Conservation (phyloP, 2,113 vertebrate species). For the Tonatia bakeri region DNA sequence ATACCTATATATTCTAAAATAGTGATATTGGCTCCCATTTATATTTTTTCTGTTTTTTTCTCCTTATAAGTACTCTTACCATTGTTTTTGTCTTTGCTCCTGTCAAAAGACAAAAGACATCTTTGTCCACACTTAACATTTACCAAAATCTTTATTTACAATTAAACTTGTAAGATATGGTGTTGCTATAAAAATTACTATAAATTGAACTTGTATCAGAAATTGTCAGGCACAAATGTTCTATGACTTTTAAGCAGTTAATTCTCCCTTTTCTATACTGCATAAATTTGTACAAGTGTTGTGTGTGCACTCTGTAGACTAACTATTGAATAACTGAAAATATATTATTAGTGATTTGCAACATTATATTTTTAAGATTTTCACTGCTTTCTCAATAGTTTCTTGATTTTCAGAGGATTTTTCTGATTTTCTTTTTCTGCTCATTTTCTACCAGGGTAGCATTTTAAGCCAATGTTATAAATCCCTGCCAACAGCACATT, state of each 20-base stretch:
- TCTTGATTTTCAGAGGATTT: conserved; percentile 51
- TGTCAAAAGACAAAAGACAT: neutral
- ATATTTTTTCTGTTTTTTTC: neutral
- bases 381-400: conserved; percentile 38
- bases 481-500: conserved; percentile 74
- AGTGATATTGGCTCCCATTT: neutral
- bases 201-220: neutral
- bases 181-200: conserved; percentile 19
- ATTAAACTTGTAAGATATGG: neutral
- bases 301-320: neutral
- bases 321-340: conserved; percentile 11
- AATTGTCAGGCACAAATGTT: neutral
- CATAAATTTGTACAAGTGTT: neutral
- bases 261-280: neutral
- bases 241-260: neutral
- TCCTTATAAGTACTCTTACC: neutral
- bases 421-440: conserved; percentile 42
- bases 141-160: conserved; percentile 11
- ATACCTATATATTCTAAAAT: neutral
- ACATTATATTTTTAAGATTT: conserved; percentile 47
- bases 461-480: conserved; percentile 73
- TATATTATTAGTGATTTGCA: neutral
- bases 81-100: neutral
- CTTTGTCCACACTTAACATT: neutral
- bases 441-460: conserved; percentile 66